Base-by-base conservation (phyloP, 1,140 invertebrate genomes). In the Drosophila prosaltans region DNA sequence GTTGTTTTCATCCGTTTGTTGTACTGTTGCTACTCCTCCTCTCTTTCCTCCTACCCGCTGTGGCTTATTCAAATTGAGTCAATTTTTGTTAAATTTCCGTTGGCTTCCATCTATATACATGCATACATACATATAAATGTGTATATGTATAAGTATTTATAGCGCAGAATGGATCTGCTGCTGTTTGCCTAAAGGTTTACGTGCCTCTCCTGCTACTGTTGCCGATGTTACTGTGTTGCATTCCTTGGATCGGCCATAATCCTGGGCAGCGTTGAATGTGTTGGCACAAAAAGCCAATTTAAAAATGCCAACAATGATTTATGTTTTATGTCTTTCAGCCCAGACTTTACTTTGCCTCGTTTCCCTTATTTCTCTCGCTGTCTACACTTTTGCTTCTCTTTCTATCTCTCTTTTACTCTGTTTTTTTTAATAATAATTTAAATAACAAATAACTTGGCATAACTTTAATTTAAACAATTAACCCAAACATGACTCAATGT, bases 241-340 rank as follows among this genome's bases (percentile, higher is more conserved):
- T 57, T 54, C 39, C 45, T 58, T 36, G 66, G 64, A 36, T 7
- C 60, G 81, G 11, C 58, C 68, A 86, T 85, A 85, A 85, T 85
- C 82, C 82, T 65, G 74, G 57, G 65, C 72, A 74, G 55, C 60
- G 74, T 67, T 79, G 60, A 88, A 89, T 89, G 80, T 89, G 73
- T 80, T 66, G 73, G 84, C 80, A 63, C 77, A 74, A 82, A 76
- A 88, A 88, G 84, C 84, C 84, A 88, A 88, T 88, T 88, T 88
- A 88, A 88, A 88, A 88, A 80, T 88, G 84, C 83, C 83, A 88
- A 88, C 84, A 89, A 88, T 88, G 84, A 88, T 88, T 88, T 88
- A 88, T 88, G 69, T 69, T 62, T 40, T 69, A 73, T 76, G 30
- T 51, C 45, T 51, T 51, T 51, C 45, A 51, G 21, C 45, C 45